Evolutionary conservation across 1,140 invertebrate species (phyloP), one percentile per base, ranked within the genome.

Genomic region (Drosophila watanabei): DNA sequence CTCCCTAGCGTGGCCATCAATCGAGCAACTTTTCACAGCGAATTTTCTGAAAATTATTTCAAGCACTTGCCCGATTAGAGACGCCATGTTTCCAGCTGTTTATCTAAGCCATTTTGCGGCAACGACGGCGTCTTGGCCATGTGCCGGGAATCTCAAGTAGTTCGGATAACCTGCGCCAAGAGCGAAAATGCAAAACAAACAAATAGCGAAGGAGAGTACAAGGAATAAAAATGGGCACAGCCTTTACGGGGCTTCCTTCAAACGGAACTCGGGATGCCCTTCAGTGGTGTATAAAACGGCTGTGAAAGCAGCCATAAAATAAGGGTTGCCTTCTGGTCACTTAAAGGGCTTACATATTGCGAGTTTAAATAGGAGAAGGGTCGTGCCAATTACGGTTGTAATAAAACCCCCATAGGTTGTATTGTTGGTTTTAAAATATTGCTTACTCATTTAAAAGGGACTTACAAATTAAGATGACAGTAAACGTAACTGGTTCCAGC

Each of bases 21-120:
- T 88, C 75, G 81, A 6, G 24, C 58, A 80, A 66, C 63, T 81
- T 85, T 89, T 71, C 46, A 65, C 58, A 81, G 76, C 73, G 68
- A 79, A 71, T 88, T 54, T 78, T 37, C 37, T 69, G 68, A 70
- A 85, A 88, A 88, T 88, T 89, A 88, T 88, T 90, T 89, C 69
- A 54, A 81, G 85, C 81, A 90, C 78, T 85, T 73, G 85, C 78
- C 82, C 88, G 85, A 89, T 89, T 89, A 89, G 85, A 60, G 66
- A 79, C 75, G 76, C 75, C 75, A 79, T 79, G 76, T 79, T 71
- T 58, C 51, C 75, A 62, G 66, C 76, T 79, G 76, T 79, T 79
- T 79, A 79, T 79, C 82, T 69, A 52, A 70, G 78, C 58, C 85
- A 75, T 84, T 83, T 75, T 87, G 62, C 59, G 66, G 75, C 78